Base-by-base conservation (phyloP, 2,113 vertebrate genomes). In the Indicator indicator region DNA sequence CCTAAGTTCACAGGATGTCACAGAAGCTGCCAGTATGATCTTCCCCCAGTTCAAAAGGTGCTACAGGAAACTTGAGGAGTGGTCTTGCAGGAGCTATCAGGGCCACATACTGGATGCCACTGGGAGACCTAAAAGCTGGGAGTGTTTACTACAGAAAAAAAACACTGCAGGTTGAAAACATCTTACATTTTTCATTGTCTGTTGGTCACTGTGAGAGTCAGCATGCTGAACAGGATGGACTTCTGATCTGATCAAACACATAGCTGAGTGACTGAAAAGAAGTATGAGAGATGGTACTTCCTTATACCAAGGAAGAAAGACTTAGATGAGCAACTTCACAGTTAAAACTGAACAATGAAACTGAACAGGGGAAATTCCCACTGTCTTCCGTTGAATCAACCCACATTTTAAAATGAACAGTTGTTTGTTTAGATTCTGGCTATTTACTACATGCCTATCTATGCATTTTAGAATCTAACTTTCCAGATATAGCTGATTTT, bases 81-180 rank as follows among this genome's bases (percentile, higher is more conserved):
- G 17, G 26, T 72, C 33, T 48, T 62, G 40, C 1, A 1, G 16
- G 2, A 5, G 1, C 33, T 72, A 30, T 56, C 9, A 33, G 2
- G 0, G 28, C 28, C 16, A 63, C 46, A n/a, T 12, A 21, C 60
- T 58, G 52, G 36, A 86, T 50, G 68, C 12, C 21, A 42, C 40
- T 14, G 0, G 4, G 17, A 81, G 6, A 85, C 13, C 17, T 70
- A 36, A 80, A 83, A 85, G 44, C 1, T 1, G 54, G 12, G 24
- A 77, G 9, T 16, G 6, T 52, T 16, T 67, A 38, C 27, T 32
- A 70, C 19, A 89, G 40, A 67, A 64, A 75, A 78, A 76, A 52
- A 52, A 26, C 6, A 5, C 27, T 42, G 8, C 24, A 46, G 28
- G 20, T 7, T 88, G 75, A 28, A 88, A 69, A 26, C 4, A 18